A percentile compares a stretch with the other conserved stretches of the same genome.
phyloP scores from a whole-genome alignment of 2,113 vertebrate species.

The Seriola rivoliana region DNA sequence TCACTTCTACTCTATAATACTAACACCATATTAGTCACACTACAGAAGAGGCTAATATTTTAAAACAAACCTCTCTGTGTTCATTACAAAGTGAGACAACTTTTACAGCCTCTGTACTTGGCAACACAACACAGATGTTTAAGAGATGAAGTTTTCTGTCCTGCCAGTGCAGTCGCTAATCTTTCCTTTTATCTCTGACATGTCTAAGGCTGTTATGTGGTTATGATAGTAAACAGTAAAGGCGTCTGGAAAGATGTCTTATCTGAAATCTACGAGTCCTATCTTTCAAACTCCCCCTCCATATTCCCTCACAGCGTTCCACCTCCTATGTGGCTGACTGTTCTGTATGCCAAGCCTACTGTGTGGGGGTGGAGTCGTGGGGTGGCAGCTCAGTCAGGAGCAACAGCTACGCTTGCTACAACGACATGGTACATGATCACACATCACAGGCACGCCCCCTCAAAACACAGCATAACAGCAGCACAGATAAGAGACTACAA shows the following conservation, averaged over 20 bases:
- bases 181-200: slow-evolving; percentile 80
- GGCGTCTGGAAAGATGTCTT: slow-evolving; percentile 80
- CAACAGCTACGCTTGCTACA: slow-evolving; percentile 78
- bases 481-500: slow-evolving; percentile 76
- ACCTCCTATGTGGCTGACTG: slow-evolving; percentile 65
- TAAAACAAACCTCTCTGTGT: slow-evolving; percentile 45
- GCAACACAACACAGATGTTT: slow-evolving; percentile 64
- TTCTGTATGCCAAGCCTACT: slow-evolving; percentile 66
- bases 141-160: slow-evolving; percentile 66
- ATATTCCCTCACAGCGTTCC: slow-evolving; percentile 49
- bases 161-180: slow-evolving; percentile 73
- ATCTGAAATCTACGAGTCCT: slow-evolving; percentile 79
- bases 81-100: slow-evolving; percentile 47
- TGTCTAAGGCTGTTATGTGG: slow-evolving; percentile 82
- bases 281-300: slow-evolving; percentile 69
- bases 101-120: slow-evolving; percentile 50
- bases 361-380: slow-evolving; percentile 73
- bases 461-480: slow-evolving; percentile 76
- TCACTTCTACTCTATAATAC: slow-evolving; percentile 51
- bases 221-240: slow-evolving; percentile 82
- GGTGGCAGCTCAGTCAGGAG: slow-evolving; percentile 77
- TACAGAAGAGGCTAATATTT: slow-evolving; percentile 55
- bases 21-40: slow-evolving; percentile 61
- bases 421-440: slow-evolving; percentile 78
- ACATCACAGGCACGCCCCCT: slow-evolving; percentile 83